Evolutionary conservation across 2,888 invertebrate genomes (phyloP), one percentile per base, ranked within the genome.

Genomic region (Tortrix viridana): DNA sequence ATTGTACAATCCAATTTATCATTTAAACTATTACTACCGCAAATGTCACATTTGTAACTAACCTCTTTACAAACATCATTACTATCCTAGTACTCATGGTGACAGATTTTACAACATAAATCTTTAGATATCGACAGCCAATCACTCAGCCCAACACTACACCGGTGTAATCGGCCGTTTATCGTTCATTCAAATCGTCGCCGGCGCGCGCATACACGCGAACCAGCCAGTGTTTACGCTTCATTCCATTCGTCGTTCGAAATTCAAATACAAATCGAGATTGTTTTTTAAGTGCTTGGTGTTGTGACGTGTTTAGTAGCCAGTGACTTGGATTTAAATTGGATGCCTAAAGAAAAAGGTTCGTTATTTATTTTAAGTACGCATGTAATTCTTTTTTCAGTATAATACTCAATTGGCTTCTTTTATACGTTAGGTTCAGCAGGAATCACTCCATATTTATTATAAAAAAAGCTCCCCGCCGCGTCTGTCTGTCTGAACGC

Each of bases 111-210:
- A 43, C n/a, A 50, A 12, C 49, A 32, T 43, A 43, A 43, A 59
- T 37, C 41, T 32, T 32, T 71, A 72, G 74, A 74, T 71, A 78
- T 82, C 83, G 79, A 77, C 77, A 75, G 67, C 61, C 58, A 59
- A 62, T 65, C 62, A 67, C 68, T 59, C 72, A 69, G 67, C 66
- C 56, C 85, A 75, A 80, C 84, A 82, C 85, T 82, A 77, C 64
- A 67, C 64, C 68, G 9, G 53, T 71, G 81, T 84, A 86, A 85
- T 87, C 77, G 74, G 61, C 58, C 78, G 79, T 79, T 84, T 85
- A 85, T 85, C 84, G 82, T 77, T 70, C 72, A 74, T 69, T 56
- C 56, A 58, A 63, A 63, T 63, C 63, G 62, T 57, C 46, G 52
- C 58, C 68, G 67, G 50, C 75, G 71, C 71, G 69, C 66, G 63